Percentiles rank a stretch among this genome's conserved stretches.
These are phyloP conservation scores for Cuculus canorus DNA, from an alignment of 2,797 vertebrate species.

Conservation along the genomic window DNA sequence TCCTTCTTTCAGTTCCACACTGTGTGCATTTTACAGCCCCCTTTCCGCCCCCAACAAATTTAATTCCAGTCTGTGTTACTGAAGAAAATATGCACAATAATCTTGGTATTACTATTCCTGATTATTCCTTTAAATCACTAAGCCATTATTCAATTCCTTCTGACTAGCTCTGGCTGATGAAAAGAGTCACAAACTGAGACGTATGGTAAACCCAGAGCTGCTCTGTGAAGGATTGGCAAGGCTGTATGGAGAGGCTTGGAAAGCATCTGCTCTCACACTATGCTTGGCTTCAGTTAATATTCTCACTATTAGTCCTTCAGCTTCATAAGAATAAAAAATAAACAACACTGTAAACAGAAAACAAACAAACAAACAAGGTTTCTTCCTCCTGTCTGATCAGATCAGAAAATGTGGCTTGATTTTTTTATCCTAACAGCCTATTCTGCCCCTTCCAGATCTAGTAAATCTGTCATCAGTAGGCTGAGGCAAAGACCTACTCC, in stretches of 20 bases:
- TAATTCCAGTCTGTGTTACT: not conserved
- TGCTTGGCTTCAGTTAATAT: constrained; percentile 37
- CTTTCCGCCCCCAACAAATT: not conserved
- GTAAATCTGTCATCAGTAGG: not conserved
- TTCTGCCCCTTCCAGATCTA: not conserved
- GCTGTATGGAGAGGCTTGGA: constrained; percentile 35
- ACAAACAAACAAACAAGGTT: constrained; percentile 44
- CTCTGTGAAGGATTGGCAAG: constrained; percentile 32
- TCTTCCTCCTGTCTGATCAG: constrained; percentile 29
- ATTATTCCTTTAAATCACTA: constrained; percentile 35
- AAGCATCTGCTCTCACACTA: constrained; percentile 62
- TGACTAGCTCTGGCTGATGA: not conserved
- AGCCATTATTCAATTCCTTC: not conserved
- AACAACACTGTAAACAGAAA: constrained; percentile 37
- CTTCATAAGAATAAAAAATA: constrained; percentile 47
- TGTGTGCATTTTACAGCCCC: not conserved
- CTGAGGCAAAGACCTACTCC: not conserved
- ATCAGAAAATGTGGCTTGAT: constrained; percentile 29
- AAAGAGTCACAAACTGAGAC: not conserved
- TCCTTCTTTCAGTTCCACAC: not conserved
- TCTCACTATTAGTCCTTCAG: constrained; percentile 38
- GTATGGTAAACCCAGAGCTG: not conserved
- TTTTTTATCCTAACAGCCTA: constrained; percentile 19
- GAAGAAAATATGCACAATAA: not conserved
- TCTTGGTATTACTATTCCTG: not conserved